These are phyloP conservation scores for Cheirogaleus medius DNA, from an alignment of 2,113 vertebrate genomes.

Conservation along the genomic window DNA sequence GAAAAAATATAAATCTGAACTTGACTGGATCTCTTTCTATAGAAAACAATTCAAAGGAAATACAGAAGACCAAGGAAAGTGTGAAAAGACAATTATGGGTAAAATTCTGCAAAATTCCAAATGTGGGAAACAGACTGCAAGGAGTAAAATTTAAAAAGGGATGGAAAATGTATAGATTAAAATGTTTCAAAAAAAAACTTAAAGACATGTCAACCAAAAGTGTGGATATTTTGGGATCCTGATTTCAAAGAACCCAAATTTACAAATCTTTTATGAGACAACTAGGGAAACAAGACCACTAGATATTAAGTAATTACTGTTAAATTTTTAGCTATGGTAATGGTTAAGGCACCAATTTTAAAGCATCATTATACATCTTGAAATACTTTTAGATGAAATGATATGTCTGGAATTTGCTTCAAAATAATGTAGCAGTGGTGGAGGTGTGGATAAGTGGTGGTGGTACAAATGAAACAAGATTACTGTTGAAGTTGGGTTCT, in stretches of 20 bases:
- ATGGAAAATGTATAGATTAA: not conserved
- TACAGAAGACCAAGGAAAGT: not conserved
- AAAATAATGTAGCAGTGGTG: not conserved
- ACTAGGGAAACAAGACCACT: not conserved
- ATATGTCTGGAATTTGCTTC: not conserved
- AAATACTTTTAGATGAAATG: not conserved
- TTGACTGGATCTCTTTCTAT: not conserved
- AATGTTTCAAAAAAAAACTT: not conserved
- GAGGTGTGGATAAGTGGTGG: accelerated
- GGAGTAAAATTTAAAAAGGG: not conserved
- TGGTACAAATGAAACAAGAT: not conserved
- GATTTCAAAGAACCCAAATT: not conserved
- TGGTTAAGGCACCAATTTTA: not conserved
- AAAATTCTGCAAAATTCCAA: not conserved
- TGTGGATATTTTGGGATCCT: not conserved
- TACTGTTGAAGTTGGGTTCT: not conserved
- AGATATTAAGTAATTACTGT: not conserved
- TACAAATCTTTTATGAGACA: not conserved
- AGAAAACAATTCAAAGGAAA: not conserved
- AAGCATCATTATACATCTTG: not conserved
- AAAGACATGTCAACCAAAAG: not conserved
- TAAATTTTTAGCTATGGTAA: not conserved
- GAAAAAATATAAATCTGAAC: not conserved
- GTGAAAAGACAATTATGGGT: not conserved
- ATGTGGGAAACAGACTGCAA: not conserved